phyloP scores from a whole-genome alignment of 2,797 vertebrate genomes.

The Echiichthys vipera region DNA sequence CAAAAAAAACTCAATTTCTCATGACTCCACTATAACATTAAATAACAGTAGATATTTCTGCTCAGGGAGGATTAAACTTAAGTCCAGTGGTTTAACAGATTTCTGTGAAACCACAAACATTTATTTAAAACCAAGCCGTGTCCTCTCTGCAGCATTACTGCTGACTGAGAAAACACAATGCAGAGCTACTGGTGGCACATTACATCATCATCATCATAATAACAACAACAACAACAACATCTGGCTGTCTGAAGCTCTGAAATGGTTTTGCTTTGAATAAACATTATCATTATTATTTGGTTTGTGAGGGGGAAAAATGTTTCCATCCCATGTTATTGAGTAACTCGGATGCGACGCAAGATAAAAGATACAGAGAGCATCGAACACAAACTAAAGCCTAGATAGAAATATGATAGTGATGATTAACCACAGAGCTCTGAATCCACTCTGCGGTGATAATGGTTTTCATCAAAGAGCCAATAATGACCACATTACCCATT shows the following conservation, averaged over 20 bases:
- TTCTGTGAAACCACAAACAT: constrained; percentile 20
- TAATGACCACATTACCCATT: constrained; percentile 11
- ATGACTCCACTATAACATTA: not conserved
- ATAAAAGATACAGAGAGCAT: not conserved
- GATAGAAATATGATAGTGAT: constrained; percentile 10
- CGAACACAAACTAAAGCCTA: not conserved
- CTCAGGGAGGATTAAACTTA: constrained; percentile 24
- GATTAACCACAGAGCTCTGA: not conserved
- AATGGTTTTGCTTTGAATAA: not conserved
- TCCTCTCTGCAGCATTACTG: not conserved
- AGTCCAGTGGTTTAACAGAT: constrained; percentile 25
- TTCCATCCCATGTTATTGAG: not conserved
- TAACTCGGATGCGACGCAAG: not conserved
- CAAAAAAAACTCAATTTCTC: not conserved
- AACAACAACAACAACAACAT: constrained; percentile 3
- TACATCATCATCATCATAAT: too few species aligned
- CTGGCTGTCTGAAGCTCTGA: constrained; percentile 7
- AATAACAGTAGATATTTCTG: constrained; percentile 7
- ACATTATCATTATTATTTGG: not conserved
- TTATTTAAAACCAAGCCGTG: constrained; percentile 21
- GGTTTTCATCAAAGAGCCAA: constrained; percentile 8
- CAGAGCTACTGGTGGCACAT: not conserved
- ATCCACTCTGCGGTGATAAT: constrained; percentile 1
- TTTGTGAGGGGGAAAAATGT: not conserved
- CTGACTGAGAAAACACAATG: constrained; percentile 10